A percentile compares a stretch with the other conserved stretches of the same genome.
Conservation (phyloP, 2,113 vertebrate genomes). For the Protobothrops mucrosquamatus region DNA sequence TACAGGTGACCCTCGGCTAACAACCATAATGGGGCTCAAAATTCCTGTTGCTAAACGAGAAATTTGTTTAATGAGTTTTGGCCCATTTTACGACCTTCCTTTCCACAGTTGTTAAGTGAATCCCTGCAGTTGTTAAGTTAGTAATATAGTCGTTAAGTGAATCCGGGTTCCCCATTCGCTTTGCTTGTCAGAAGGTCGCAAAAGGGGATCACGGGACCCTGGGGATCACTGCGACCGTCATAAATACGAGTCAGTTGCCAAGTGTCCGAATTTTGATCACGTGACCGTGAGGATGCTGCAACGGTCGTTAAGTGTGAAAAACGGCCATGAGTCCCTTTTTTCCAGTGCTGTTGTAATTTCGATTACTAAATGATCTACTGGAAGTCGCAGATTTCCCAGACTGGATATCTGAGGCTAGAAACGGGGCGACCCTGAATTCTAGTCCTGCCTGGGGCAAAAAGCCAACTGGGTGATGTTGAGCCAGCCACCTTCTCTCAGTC, state of each 20-base stretch:
- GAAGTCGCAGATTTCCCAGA: too few relatives aligned
- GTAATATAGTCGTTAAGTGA: not conserved
- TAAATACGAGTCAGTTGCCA: not conserved
- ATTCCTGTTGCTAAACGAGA: not conserved
- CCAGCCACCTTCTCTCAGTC: too few relatives aligned
- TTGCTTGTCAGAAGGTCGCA: not conserved
- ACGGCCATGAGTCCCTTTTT: not conserved
- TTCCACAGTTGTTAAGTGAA: not conserved
- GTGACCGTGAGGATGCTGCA: accelerated
- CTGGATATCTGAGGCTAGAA: too few relatives aligned
- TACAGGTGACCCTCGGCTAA: not conserved
- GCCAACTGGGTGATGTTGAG: too few relatives aligned
- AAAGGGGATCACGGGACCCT: not conserved
- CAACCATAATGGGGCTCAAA: not conserved
- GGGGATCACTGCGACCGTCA: accelerated
- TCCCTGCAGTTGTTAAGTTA: not conserved
- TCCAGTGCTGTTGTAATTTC: not conserved
- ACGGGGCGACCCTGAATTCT: too few relatives aligned
- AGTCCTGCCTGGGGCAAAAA: too few relatives aligned
- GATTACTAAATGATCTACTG: too few relatives aligned
- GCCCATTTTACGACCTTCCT: not conserved
- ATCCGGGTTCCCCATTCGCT: not conserved
- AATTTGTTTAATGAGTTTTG: not conserved
- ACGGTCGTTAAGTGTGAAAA: not conserved
- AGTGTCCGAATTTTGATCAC: not conserved